A percentile compares a stretch with the other conserved stretches of the same genome.
Conservation (phyloP, 2,797 vertebrate genomes). For the Sphenodon punctatus region DNA sequence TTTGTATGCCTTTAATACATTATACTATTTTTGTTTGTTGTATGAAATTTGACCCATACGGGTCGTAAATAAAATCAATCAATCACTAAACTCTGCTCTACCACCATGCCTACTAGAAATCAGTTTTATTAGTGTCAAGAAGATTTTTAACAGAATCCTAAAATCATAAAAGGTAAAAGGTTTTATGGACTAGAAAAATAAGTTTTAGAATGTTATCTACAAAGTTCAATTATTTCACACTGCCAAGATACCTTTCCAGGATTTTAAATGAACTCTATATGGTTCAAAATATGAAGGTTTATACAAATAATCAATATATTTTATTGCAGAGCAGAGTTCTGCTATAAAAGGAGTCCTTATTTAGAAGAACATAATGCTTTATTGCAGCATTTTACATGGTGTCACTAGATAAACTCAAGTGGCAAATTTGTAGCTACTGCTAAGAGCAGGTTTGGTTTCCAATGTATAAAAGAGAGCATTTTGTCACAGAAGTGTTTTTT, state of each 20-base stretch:
- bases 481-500: too few species aligned
- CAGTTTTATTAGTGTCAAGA: too few species aligned
- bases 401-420: background rate
- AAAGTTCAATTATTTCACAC: background rate
- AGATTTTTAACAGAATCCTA: too few species aligned
- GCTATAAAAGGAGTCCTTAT: background rate
- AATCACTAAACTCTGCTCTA: too few species aligned
- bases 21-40: too few species aligned
- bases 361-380: background rate
- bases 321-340: background rate
- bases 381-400: background rate
- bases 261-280: fast-evolving
- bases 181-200: too few species aligned
- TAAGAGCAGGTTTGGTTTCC: background rate
- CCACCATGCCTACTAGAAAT: too few species aligned
- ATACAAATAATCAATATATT: background rate
- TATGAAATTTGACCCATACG: too few species aligned
- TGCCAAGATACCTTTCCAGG: background rate
- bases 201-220: fast-evolving
- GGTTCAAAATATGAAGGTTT: background rate
- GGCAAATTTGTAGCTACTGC: background rate
- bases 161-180: too few species aligned
- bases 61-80: too few species aligned
- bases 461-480: background rate
- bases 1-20: too few species aligned